phyloP scores from a whole-genome alignment of 2,113 vertebrate species.

The Pelobates fuscus region DNA sequence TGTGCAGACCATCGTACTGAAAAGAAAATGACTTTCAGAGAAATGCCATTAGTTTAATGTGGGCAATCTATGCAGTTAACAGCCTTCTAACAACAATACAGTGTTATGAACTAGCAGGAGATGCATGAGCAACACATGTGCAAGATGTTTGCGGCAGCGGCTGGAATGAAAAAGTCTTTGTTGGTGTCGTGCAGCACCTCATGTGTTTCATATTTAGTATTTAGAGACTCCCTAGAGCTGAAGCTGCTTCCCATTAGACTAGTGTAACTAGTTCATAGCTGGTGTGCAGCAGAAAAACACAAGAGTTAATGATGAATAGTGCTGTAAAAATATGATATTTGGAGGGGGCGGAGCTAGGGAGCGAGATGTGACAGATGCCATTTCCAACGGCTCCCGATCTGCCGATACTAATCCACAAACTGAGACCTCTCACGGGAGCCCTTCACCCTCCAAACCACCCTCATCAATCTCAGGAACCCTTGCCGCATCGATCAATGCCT shows the following conservation, averaged over 20 bases:
- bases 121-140: slow-evolving; percentile 53
- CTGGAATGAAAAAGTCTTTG: slow-evolving; percentile 56
- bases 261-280: neutral
- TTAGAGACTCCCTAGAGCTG: neutral
- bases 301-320: neutral
- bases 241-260: neutral
- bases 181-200: slow-evolving; percentile 48
- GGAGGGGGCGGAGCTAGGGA: too few relatives aligned
- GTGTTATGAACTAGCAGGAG: slow-evolving; percentile 55
- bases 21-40: slow-evolving; percentile 34
- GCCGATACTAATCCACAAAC: too few relatives aligned
- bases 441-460: too few relatives aligned
- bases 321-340: too few relatives aligned
- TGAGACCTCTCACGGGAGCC: too few relatives aligned
- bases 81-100: slow-evolving; percentile 53
- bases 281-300: neutral
- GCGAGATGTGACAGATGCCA: too few relatives aligned
- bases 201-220: slow-evolving; percentile 53
- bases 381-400: too few relatives aligned
- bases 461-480: too few relatives aligned
- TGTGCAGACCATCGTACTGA: slow-evolving; percentile 46
- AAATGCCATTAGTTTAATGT: slow-evolving; percentile 44
- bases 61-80: slow-evolving; percentile 55
- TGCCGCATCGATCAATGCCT: too few relatives aligned
- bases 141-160: slow-evolving; percentile 52